Percentiles rank a stretch among this genome's conserved stretches.
These are phyloP conservation scores for Spilosoma lubricipeda DNA, from an alignment of 2,888 invertebrate genomes.

Conservation along the genomic window DNA sequence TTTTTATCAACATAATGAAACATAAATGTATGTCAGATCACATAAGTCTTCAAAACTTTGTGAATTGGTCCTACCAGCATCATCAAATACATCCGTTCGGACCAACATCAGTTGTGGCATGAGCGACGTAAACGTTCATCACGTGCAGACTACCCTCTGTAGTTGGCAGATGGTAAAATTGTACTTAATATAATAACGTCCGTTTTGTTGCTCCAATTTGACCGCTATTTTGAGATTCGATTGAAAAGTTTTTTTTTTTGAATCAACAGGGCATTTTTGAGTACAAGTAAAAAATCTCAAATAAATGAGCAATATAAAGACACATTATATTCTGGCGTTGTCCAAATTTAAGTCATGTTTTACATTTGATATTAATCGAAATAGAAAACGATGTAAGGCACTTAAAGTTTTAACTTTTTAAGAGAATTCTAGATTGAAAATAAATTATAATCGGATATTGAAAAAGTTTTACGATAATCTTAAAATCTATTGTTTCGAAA, in stretches of 20 bases:
- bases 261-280: not conserved
- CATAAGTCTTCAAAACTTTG: not conserved
- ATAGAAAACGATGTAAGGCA: not conserved
- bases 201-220: conserved; percentile 31
- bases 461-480: too few species aligned
- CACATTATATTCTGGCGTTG: not conserved
- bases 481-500: too few species aligned
- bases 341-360: not conserved
- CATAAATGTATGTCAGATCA: too few species aligned
- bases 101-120: conserved; percentile 42
- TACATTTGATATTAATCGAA: not conserved
- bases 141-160: conserved; percentile 51
- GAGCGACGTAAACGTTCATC: conserved; percentile 43
- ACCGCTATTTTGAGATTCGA: conserved; percentile 18
- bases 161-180: conserved; percentile 53
- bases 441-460: too few species aligned
- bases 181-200: conserved; percentile 49
- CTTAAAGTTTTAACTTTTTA: too few species aligned
- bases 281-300: not conserved
- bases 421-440: too few species aligned
- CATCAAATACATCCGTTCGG: conserved; percentile 41
- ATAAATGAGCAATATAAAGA: not conserved
- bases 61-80: conserved; percentile 32
- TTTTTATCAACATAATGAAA: too few species aligned
- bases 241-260: conserved; percentile 2